Evolutionary conservation across 2,888 invertebrate genomes (phyloP).

Genomic region (Drosophila ustulata): DNA sequence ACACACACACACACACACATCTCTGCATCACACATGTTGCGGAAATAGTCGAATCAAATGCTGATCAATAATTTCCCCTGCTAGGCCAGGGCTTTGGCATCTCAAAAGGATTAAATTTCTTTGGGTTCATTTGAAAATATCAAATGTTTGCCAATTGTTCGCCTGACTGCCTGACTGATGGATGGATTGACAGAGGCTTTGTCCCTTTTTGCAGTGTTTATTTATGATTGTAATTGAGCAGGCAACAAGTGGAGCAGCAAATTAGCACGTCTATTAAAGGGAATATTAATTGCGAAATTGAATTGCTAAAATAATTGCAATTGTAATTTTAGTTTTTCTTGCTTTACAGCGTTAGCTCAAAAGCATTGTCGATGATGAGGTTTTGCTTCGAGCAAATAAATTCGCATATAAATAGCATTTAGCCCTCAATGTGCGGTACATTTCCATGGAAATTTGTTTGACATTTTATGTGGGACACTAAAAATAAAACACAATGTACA

Average conservation of each 20-base stretch:
- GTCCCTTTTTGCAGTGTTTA: constrained; percentile 58
- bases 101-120: constrained; percentile 68
- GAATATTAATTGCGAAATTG: constrained; percentile 6
- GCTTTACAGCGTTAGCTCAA: not conserved
- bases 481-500: constrained; percentile 52
- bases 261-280: constrained; percentile 35
- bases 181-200: constrained; percentile 18
- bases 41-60: constrained; percentile 72
- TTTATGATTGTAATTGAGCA: constrained; percentile 48
- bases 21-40: constrained; percentile 37
- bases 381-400: constrained; percentile 8
- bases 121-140: constrained; percentile 59
- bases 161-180: constrained; percentile 6
- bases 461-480: constrained; percentile 34
- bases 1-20: constrained; percentile 49
- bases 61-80: constrained; percentile 70
- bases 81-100: constrained; percentile 40
- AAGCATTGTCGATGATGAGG: not conserved
- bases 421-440: constrained; percentile 25
- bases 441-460: constrained; percentile 41
- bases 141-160: constrained; percentile 54
- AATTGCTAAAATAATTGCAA: not conserved
- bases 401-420: constrained; percentile 38
- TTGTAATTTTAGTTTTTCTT: constrained; percentile 1
- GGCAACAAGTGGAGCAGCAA: constrained; percentile 21